phyloP scores from a whole-genome alignment of 1,140 invertebrate species.

The Nasonia vitripennis region DNA sequence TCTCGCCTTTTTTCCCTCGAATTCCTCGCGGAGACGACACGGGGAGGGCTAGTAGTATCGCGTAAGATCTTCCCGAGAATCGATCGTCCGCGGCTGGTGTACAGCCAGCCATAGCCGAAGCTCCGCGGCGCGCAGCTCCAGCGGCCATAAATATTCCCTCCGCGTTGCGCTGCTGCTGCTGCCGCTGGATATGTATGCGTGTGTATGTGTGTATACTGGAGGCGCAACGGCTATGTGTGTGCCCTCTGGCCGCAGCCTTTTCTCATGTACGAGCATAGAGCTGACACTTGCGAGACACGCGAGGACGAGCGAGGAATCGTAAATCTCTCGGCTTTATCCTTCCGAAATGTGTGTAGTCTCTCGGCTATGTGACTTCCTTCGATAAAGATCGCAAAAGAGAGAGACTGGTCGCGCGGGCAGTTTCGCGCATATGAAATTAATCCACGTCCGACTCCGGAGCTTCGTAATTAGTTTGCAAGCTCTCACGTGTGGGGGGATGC shows the following conservation, averaged over 20 bases:
- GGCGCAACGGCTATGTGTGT: background rate
- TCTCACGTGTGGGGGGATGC: background rate
- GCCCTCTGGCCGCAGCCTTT: conserved; percentile 40
- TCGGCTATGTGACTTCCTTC: conserved; percentile 1
- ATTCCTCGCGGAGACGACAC: conserved; percentile 50
- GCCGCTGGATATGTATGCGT: background rate
- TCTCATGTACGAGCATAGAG: conserved; percentile 57
- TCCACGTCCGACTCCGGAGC: background rate
- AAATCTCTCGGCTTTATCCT: conserved; percentile 59
- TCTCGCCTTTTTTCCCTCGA: conserved; percentile 30
- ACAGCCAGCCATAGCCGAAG: conserved; percentile 17
- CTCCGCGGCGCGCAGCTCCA: conserved; percentile 25
- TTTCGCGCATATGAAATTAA: background rate
- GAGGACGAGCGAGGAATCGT: conserved; percentile 64
- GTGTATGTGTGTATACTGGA: background rate
- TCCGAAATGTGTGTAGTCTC: conserved; percentile 39
- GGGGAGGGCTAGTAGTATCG: conserved; percentile 46
- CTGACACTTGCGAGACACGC: conserved; percentile 59
- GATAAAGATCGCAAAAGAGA: conserved; percentile 38
- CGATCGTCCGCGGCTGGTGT: conserved; percentile 49
- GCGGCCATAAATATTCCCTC: conserved; percentile 52
- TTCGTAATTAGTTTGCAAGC: background rate
- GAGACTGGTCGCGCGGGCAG: background rate
- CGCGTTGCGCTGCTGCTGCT: conserved; percentile 43
- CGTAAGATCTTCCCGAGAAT: conserved; percentile 57